A percentile compares a stretch with the other conserved stretches of the same genome.
phyloP scores from a whole-genome alignment of 2,797 vertebrate species.

The Alcedo atthis region DNA sequence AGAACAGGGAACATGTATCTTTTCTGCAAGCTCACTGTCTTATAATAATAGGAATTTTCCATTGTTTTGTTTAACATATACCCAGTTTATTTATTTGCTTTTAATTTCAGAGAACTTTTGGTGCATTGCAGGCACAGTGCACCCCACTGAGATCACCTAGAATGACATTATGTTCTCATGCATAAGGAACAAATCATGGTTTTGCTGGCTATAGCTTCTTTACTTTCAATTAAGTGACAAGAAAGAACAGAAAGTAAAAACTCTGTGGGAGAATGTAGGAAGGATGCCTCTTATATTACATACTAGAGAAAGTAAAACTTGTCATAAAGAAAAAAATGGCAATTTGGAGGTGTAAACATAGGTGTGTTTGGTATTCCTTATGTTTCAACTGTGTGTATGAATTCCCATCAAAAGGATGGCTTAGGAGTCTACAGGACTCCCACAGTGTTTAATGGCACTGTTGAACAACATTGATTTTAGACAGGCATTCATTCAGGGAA shows the following conservation, averaged over 20 bases:
- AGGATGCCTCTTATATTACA: not conserved
- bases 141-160: conserved; percentile 16
- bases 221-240: not conserved
- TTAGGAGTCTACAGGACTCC: not conserved
- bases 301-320: not conserved
- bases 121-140: conserved; percentile 37
- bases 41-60: conserved; percentile 6
- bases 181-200: not conserved
- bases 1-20: not conserved
- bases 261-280: not conserved
- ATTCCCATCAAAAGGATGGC: not conserved
- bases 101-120: conserved; percentile 19
- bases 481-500: not conserved
- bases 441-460: not conserved
- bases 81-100: conserved; percentile 2
- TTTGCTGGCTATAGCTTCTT: not conserved
- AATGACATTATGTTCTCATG: conserved; percentile 3
- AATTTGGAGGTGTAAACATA: not conserved
- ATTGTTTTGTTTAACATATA: conserved; percentile 9
- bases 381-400: not conserved
- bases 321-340: not conserved
- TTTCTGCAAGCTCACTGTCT: not conserved
- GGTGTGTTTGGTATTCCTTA: not conserved
- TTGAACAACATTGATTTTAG: not conserved
- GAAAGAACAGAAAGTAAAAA: conserved; percentile 16